A percentile compares a stretch with the other conserved stretches of the same genome.
phyloP scores from a whole-genome alignment of 2,113 vertebrate genomes.

The Nestor notabilis region DNA sequence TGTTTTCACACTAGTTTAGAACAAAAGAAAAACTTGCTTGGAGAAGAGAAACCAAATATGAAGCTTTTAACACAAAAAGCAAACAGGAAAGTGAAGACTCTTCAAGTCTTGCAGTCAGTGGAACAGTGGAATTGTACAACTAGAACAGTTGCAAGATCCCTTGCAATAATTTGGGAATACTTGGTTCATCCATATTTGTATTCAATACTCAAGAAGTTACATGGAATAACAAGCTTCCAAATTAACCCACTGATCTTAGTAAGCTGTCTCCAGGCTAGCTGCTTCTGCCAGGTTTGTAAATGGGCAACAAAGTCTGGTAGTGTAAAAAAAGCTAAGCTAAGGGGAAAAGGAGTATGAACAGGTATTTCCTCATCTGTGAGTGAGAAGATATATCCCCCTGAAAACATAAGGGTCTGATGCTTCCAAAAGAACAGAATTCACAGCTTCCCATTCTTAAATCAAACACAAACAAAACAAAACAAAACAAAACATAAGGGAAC shows the following conservation, averaged over 20 bases:
- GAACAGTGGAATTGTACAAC: not conserved
- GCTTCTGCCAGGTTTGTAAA: not conserved
- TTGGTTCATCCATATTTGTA: not conserved
- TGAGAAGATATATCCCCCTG: not conserved
- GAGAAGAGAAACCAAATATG: not conserved
- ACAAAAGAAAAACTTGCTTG: not conserved
- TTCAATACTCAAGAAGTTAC: not conserved
- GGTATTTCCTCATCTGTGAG: not conserved
- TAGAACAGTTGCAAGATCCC: not conserved
- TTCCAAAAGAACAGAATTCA: not conserved
- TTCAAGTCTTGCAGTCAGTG: not conserved
- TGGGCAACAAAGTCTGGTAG: not conserved
- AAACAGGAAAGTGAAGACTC: not conserved
- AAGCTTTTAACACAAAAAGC: not conserved
- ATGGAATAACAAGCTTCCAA: not conserved
- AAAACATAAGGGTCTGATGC: accelerated
- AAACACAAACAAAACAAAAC: not conserved
- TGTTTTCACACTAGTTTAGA: not conserved
- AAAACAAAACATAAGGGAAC: not conserved
- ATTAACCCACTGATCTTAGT: not conserved
- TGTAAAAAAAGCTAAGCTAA: not conserved
- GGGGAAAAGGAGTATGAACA: not conserved
- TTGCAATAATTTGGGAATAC: not conserved
- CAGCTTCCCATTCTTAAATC: not conserved
- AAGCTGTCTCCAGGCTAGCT: not conserved